Percentiles rank a stretch among this genome's conserved stretches.
Conservation (phyloP, 2,113 vertebrate species). For the Vicugna pacos region DNA sequence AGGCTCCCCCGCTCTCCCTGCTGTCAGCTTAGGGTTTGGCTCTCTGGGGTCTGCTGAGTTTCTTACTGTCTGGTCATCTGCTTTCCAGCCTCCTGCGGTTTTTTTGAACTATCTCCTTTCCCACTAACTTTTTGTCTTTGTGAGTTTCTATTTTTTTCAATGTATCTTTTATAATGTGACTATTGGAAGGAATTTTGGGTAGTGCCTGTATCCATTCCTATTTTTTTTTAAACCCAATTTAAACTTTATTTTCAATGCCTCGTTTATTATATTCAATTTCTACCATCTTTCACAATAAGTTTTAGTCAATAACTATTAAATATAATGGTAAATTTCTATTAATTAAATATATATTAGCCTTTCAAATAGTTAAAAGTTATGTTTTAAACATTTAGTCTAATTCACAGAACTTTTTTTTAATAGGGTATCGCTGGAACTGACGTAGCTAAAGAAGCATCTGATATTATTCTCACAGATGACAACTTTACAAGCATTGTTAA, state of each 20-base stretch:
- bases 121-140: background rate
- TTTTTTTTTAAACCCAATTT: background rate
- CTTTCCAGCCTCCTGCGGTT: background rate
- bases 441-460: constrained; percentile 99
- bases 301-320: background rate
- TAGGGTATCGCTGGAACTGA: constrained; percentile 99
- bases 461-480: constrained; percentile 99
- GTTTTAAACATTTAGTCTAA: constrained; percentile 53
- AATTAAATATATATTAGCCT: background rate
- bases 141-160: background rate
- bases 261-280: background rate
- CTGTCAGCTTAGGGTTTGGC: background rate
- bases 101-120: background rate
- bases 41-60: background rate
- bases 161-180: background rate
- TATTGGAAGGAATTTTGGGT: background rate
- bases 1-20: background rate
- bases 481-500: constrained; percentile 99
- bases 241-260: constrained; percentile 12
- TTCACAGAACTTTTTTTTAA: constrained; percentile 68
- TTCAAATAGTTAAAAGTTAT: constrained; percentile 24
- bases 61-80: background rate
- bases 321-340: constrained; percentile 14
- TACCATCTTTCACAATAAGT: constrained; percentile 12
- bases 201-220: background rate